Percentiles rank a stretch among this genome's conserved stretches.
These are phyloP conservation scores for Nicator chloris DNA, from an alignment of 2,113 vertebrate species.

Conservation along the genomic window DNA sequence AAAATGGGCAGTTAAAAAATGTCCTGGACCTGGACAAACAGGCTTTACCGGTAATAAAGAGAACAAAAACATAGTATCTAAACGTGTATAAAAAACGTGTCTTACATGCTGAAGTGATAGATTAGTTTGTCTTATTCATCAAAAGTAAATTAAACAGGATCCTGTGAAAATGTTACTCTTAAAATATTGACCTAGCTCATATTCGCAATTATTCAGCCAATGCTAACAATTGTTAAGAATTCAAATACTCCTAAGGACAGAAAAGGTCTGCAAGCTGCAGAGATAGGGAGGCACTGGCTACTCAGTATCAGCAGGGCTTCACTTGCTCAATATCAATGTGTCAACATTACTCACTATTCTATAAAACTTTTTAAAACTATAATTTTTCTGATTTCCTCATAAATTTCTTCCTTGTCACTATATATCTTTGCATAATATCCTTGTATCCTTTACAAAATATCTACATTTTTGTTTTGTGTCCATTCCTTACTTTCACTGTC, in stretches of 20 bases:
- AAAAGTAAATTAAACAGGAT: not conserved
- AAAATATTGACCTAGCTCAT: not conserved
- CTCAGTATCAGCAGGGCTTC: not conserved
- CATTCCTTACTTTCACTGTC: not conserved
- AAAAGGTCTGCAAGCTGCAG: not conserved
- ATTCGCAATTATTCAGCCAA: not conserved
- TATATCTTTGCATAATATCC: not conserved
- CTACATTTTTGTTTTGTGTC: not conserved
- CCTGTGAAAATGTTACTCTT: not conserved
- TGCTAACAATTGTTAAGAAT: not conserved
- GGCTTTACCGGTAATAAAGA: not conserved
- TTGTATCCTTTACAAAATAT: not conserved
- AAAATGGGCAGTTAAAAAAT: not conserved
- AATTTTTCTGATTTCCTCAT: not conserved
- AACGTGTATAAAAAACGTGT: rapidly evolving
- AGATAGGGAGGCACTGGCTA: not conserved
- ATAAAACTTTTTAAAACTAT: not conserved
- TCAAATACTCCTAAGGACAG: not conserved
- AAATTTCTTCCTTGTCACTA: not conserved
- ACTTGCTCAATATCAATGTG: not conserved
- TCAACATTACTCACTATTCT: not conserved
- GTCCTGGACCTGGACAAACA: not conserved
- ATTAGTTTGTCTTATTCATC: not conserved
- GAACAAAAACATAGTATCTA: not conserved
- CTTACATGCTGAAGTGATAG: not conserved